Base-by-base conservation (phyloP, 2,113 vertebrate species). In the Callocephalon fimbriatum region DNA sequence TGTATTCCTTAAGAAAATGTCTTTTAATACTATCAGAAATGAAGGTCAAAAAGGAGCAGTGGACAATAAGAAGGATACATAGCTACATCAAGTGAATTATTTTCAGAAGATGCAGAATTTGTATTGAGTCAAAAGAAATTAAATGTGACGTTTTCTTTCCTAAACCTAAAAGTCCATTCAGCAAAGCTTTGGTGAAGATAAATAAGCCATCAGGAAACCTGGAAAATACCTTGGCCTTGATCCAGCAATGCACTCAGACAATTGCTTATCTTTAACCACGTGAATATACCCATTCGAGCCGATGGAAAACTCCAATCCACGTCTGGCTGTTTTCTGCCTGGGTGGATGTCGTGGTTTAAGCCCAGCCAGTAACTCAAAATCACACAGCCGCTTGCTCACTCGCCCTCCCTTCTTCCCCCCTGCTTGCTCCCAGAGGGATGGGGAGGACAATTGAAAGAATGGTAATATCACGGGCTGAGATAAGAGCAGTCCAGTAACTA, bases 1-100 rank as follows among this genome's bases (percentile, higher is more conserved):
- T 84, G 32, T 63, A 25, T 89, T 78, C 73, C 25, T 56, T 59
- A 26, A 63, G 25, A 76, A 74, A 58, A 25, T 40, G 1, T 15
- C 16, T 61, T 93, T 56, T 68, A 79, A 51, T 35, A 40, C 4
- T 26, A 18, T 31, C 1, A 3, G 22, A 51, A 88, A 78, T 21
- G 16, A 80, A 88, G 31, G 27, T 62, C 45, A 44, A 47, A 71
- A 86, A 42, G 17, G 5, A 44, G 42, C 4, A 78, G 29, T 20
- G 0, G 0, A 19, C 6, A 20, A 6, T 47, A 65, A 47, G 37
- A 88, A 42, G 50, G 14, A 26, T 53, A 19, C 0, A 4, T 37
- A 35, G 11, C 10, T 75, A 14, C 16, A 90, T 88, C 42, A 58
- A 38, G 37, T 35, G 13, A 80, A 42, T 40, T 79, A 25, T 9